Evolutionary conservation across 1,140 invertebrate species (phyloP), one percentile per base, ranked within the genome.

Genomic region (Drosophila orena): DNA sequence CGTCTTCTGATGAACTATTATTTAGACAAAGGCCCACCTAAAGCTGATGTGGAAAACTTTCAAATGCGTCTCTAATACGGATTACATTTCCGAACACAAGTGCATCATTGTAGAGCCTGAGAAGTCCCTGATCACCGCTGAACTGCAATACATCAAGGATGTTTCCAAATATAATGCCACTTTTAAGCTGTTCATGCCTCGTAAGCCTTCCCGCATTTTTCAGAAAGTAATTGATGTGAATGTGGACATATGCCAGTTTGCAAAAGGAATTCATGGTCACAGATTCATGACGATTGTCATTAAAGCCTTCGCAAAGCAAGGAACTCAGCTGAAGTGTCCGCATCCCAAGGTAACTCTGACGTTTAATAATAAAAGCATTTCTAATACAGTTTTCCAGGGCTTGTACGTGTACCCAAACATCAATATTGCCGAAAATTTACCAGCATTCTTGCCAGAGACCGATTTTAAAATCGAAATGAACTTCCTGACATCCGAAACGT

Each of bases 391-490:
- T 12, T 65, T 59, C 8, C 30, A 84, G 80, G 80, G 76, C 6
- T 17, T 40, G 1, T 72, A 80, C 46, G 44, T 24, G 1, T 79
- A 58, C 38, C 57, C 71, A 7, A 77, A 72, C 8, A 72, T 84
- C 3, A 84, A 49, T 12, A 44, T 79, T 27, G 70, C 27, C 7
- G 54, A 64, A 6, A 53, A 76, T 49, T 43, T 83, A 4, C 80
- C 80, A 8, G 22, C 30, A 2, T 79, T 71, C 49, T 35, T 83
- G 24, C 80, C 80, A 11, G 54, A 47, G 40, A 52, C 44, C 14
- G 47, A 76, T 14, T 84, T 84, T 38, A 59, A 57, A 38, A 44
- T 56, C 7, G 47, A 83, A 42, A 69, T 83, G n/a, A 79, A 61
- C 27, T 74, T 83, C n/a, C 10, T 60, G 34, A 44, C 68, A 2